Percentiles rank a stretch among this genome's conserved stretches.
phyloP scores from a whole-genome alignment of 1,140 invertebrate genomes.

The Lepidostoma basale region DNA sequence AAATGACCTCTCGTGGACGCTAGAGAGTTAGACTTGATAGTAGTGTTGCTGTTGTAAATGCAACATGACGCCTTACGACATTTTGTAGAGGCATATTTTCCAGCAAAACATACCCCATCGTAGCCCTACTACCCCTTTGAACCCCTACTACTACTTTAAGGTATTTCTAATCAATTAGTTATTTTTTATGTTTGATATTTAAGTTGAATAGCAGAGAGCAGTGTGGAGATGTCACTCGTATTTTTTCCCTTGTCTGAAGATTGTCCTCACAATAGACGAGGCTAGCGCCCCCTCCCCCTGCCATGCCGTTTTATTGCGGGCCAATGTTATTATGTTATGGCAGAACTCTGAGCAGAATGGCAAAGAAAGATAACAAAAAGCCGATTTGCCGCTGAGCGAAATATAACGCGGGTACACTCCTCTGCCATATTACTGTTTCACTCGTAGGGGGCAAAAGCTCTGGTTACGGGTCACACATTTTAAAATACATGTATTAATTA shows the following conservation, averaged over 20 bases:
- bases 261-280: slow-evolving; percentile 2
- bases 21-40: too few species aligned
- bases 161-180: too few species aligned
- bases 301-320: slow-evolving; percentile 42
- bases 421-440: slow-evolving; percentile 5
- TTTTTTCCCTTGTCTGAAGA: not conserved
- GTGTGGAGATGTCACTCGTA: not conserved
- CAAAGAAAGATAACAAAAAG: slow-evolving; percentile 48
- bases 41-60: too few species aligned
- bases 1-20: too few species aligned
- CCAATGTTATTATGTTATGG: slow-evolving; percentile 47
- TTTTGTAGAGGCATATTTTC: too few species aligned
- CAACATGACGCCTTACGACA: too few species aligned
- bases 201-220: too few species aligned
- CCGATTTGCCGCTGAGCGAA: slow-evolving; percentile 44
- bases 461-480: not conserved
- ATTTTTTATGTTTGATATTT: too few species aligned
- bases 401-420: slow-evolving; percentile 28
- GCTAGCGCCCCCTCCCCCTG: not conserved
- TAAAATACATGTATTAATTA: not conserved
- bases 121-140: too few species aligned
- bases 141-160: too few species aligned
- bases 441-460: not conserved
- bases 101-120: too few species aligned
- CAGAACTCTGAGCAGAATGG: slow-evolving; percentile 47